Base-by-base conservation (phyloP, 1,140 invertebrate species). In the Trichoplusia ni region DNA sequence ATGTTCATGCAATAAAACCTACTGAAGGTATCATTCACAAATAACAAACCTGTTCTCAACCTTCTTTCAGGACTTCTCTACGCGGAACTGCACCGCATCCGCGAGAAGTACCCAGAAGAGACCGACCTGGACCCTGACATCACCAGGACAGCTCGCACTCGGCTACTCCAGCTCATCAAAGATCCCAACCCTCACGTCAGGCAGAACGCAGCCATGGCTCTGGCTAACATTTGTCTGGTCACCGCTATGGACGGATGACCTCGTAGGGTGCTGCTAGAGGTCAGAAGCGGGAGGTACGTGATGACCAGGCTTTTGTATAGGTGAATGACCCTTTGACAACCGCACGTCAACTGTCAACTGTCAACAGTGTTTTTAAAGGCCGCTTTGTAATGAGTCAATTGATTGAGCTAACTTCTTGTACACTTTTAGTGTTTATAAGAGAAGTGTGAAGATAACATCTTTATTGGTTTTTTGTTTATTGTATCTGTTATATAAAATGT, bases 151-250 rank as follows among this genome's bases (percentile, higher is more conserved):
- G 81, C 84, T 3, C 72, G 77, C 9, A 62, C 73, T 51, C 89
- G 93, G 46, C 81, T 95, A 18, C 76, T 94, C n/a, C 92, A 93
- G 63, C 81, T 95, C 0, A 75, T 94, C 19, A 92, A 91, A 27
- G 94, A 95, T 71, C 75, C 86, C 18, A 90, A 93, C 47, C 86
- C 90, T 8, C 79, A 81, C n/a, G 94, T 95, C 1, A 85, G 93
- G 66, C 87, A 92, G 27, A 89, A 92, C 29, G 90, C 94, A 4
- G 93, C 93, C 8, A 81, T 92, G 67, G 93, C 93, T 0, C 89
- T 94, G 2, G 91, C 89, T 2, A 82, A 81, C 38, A 68, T 90
- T 0, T 89, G 84, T 27, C 81, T 90, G 2, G 70, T 76, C 4
- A 44, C 11, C 4, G 73, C 73, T 0, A 18, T 47, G 3, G 67